Conservation (phyloP, 2,113 vertebrate species). For the Pelmatolapia mariae region DNA sequence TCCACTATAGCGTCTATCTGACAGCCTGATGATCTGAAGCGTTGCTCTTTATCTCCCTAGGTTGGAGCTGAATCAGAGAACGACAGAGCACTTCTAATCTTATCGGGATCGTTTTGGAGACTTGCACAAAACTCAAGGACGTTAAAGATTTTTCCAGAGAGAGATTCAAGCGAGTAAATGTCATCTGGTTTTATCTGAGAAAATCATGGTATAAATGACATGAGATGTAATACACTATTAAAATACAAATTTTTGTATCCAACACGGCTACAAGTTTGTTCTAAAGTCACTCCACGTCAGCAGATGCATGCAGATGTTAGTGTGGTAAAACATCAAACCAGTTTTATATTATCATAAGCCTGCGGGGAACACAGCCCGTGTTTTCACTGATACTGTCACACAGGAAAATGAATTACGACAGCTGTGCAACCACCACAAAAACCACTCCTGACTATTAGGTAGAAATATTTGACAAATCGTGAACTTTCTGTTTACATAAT, state of each 20-base stretch:
- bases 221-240: neutral
- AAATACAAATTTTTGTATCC: neutral
- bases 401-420: neutral
- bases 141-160: neutral
- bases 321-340: conserved; percentile 3
- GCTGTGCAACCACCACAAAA: neutral
- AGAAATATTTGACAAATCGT: neutral
- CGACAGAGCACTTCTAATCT: conserved; percentile 22
- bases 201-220: neutral
- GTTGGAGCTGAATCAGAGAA: conserved; percentile 23
- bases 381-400: conserved; percentile 4
- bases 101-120: conserved; percentile 2
- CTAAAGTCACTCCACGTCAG: neutral
- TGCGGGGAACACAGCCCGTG: neutral
- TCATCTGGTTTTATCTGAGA: neutral
- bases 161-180: neutral
- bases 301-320: neutral
- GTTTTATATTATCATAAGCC: neutral
- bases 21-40: conserved; percentile 36
- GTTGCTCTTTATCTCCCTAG: conserved; percentile 41
- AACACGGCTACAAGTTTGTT: neutral
- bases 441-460: neutral
- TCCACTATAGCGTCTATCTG: conserved; percentile 19
- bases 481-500: neutral
- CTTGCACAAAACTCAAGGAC: conserved; percentile 9